Evolutionary conservation across 2,888 invertebrate genomes (phyloP).

Genomic region (Tethea ocularis): DNA sequence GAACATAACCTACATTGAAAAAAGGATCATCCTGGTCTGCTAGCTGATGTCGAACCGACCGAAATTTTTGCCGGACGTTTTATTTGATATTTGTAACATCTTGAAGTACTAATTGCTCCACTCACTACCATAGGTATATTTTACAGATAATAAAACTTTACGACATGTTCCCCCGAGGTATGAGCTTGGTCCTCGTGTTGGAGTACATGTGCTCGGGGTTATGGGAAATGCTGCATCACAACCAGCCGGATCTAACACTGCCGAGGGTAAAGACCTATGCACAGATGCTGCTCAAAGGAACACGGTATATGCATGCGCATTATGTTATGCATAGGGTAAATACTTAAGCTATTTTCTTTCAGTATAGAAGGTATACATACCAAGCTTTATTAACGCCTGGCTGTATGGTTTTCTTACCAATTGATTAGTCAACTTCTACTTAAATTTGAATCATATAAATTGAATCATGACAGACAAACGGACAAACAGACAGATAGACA

Average conservation of each 20-base stretch:
- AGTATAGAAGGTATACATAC: background rate
- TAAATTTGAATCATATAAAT: too few species aligned
- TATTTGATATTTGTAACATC: too few species aligned
- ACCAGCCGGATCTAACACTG: conserved; percentile 86
- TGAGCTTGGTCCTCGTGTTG: conserved; percentile 94
- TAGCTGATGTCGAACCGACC: too few species aligned
- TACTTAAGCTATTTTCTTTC: background rate
- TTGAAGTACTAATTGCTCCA: too few species aligned
- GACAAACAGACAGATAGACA: too few species aligned
- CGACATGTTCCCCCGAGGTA: conserved; percentile 95
- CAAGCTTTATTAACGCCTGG: too few species aligned
- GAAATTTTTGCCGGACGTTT: too few species aligned
- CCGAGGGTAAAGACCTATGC: conserved; percentile 93
- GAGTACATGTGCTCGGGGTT: conserved; percentile 97
- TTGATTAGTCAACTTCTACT: too few species aligned
- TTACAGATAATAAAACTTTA: conserved; percentile 92
- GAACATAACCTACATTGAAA: too few species aligned
- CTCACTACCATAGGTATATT: background rate
- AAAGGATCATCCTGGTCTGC: too few species aligned
- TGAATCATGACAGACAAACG: too few species aligned
- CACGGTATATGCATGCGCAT: conserved; percentile 93
- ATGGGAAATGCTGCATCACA: conserved; percentile 90
- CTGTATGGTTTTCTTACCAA: too few species aligned
- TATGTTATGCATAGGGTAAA: conserved; percentile 96
- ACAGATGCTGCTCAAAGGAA: conserved; percentile 94